phyloP scores from a whole-genome alignment of 2,113 vertebrate genomes.

The Nothoprocta perdicaria region DNA sequence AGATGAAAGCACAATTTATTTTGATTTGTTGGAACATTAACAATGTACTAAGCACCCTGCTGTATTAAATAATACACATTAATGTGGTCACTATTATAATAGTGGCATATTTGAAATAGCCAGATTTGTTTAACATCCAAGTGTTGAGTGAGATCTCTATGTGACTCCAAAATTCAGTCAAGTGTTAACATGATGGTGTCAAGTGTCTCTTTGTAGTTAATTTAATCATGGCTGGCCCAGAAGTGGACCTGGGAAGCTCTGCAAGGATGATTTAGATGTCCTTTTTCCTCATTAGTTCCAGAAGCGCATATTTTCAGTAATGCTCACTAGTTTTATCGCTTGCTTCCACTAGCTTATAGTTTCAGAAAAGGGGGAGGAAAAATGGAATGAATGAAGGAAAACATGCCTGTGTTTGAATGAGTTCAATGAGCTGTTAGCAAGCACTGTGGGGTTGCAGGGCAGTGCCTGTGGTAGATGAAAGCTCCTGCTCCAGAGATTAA shows the following conservation, averaged over 20 bases:
- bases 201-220: slow-evolving; percentile 38
- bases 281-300: slow-evolving; percentile 2
- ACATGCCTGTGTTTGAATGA: background rate
- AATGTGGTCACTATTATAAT: background rate
- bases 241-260: slow-evolving; percentile 15
- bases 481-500: background rate
- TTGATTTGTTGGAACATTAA: slow-evolving; percentile 1
- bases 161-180: slow-evolving; percentile 5
- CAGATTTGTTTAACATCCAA: background rate
- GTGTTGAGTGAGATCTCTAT: background rate
- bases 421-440: background rate
- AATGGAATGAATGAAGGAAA: background rate
- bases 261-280: background rate
- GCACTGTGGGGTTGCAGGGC: background rate
- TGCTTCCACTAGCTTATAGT: background rate
- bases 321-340: background rate
- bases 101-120: background rate
- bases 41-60: background rate
- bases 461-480: background rate
- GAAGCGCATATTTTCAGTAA: background rate
- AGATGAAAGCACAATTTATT: slow-evolving; percentile 5
- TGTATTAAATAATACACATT: slow-evolving; percentile 5
- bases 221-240: slow-evolving; percentile 35
- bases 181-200: background rate
- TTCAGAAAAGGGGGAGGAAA: background rate